These are phyloP conservation scores for Tichodroma muraria DNA, from an alignment of 2,113 vertebrate species.

Conservation along the genomic window DNA sequence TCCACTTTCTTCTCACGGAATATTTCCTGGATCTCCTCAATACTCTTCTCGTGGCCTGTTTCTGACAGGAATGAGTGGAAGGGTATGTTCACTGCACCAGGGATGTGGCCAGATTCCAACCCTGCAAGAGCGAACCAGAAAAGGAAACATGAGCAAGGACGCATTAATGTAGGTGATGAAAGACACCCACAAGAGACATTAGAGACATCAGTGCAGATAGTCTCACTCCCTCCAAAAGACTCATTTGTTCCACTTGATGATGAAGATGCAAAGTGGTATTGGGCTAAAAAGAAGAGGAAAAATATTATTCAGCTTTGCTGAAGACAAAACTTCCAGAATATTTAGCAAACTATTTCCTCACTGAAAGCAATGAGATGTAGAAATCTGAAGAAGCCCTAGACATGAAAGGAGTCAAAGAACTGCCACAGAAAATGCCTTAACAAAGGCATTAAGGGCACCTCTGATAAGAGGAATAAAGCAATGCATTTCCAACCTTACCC, in stretches of 20 bases:
- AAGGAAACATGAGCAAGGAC: not conserved
- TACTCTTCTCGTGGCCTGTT: conserved; percentile 76
- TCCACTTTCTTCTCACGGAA: conserved; percentile 79
- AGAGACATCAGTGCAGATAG: not conserved
- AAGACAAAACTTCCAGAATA: not conserved
- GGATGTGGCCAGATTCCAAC: conserved; percentile 85
- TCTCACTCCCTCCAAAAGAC: not conserved
- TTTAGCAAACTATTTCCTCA: not conserved
- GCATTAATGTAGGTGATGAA: not conserved
- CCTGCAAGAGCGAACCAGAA: conserved; percentile 60
- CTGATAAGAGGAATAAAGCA: not conserved
- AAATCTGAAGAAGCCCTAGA: not conserved
- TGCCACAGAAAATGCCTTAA: not conserved
- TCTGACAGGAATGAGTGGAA: conserved; percentile 80
- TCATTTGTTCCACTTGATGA: not conserved
- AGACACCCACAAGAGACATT: not conserved
- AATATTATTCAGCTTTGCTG: not conserved
- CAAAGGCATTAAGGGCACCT: not conserved
- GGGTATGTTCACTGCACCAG: conserved; percentile 84
- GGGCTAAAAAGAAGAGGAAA: not conserved
- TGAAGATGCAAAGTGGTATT: not conserved
- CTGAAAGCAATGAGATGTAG: not conserved
- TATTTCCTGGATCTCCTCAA: conserved; percentile 72
- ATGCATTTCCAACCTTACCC: not conserved
- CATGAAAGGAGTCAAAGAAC: not conserved